Evolutionary conservation across 2,797 vertebrate species (phyloP).

Genomic region (Anniella stebbinsi): DNA sequence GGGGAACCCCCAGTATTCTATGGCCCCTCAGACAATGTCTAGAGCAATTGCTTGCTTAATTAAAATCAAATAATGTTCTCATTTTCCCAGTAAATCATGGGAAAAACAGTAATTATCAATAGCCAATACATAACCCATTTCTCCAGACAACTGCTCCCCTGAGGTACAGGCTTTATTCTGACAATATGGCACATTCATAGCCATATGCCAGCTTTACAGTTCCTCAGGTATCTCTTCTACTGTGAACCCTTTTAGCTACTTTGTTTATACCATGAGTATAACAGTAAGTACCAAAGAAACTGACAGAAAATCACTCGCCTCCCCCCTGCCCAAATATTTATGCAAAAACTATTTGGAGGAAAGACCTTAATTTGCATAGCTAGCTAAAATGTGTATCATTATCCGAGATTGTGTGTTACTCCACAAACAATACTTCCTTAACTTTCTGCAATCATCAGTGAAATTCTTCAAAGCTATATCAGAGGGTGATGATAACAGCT

Average conservation of each 20-base stretch:
- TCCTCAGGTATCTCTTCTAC: background rate
- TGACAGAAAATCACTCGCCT: background rate
- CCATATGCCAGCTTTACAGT: background rate
- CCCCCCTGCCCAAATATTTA: background rate
- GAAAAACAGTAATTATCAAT: background rate
- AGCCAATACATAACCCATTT: background rate
- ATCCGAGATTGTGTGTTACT: background rate
- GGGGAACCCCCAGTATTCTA: no score
- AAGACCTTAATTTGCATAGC: conserved; percentile 1
- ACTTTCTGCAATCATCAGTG: conserved; percentile 34
- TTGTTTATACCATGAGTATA: background rate
- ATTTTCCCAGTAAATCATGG: background rate
- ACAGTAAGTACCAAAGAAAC: background rate
- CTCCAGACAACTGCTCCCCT: background rate
- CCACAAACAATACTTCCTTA: background rate
- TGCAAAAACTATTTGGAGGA: background rate
- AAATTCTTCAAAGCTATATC: conserved; percentile 18
- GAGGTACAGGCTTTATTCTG: background rate
- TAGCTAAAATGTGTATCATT: background rate
- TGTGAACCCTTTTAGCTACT: background rate
- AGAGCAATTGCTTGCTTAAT: background rate
- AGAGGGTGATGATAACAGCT: background rate
- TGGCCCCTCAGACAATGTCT: no score
- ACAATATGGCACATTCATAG: background rate
- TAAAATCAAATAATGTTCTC: background rate